These are phyloP conservation scores for Tetragnatha montana DNA, from an alignment of 2,888 invertebrate genomes.

Conservation along the genomic window DNA sequence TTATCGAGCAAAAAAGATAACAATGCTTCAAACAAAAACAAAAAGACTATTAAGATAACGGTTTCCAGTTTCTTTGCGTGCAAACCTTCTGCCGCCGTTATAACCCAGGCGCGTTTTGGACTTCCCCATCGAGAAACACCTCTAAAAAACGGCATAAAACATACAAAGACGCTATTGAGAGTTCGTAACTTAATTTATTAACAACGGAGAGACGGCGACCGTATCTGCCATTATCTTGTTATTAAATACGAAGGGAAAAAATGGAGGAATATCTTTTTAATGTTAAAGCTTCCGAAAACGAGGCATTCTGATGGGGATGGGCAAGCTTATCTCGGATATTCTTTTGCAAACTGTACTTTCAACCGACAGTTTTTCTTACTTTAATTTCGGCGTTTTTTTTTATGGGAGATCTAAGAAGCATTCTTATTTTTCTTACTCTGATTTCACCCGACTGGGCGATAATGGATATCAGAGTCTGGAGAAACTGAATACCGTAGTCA, in stretches of 20 bases:
- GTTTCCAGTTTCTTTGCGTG: constrained; percentile 10
- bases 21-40: constrained; percentile 12
- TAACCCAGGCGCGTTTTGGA: constrained; percentile 20
- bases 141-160: constrained; percentile 26
- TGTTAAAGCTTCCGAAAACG: constrained; percentile 37
- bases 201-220: constrained; percentile 30
- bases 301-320: constrained; percentile 20
- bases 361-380: constrained; percentile 4
- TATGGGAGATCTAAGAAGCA: neutral
- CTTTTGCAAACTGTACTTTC: neutral
- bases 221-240: constrained; percentile 60
- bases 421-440: constrained; percentile 22
- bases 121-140: constrained; percentile 1
- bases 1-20: neutral
- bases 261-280: constrained; percentile 51
- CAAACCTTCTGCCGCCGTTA: constrained; percentile 4
- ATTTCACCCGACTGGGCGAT: constrained; percentile 21
- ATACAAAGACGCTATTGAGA: constrained; percentile 28
- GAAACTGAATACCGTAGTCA: constrained; percentile 10
- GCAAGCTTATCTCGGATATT: neutral
- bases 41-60: constrained; percentile 28
- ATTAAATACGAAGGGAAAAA: constrained; percentile 53
- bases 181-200: constrained; percentile 56
- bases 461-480: constrained; percentile 44
- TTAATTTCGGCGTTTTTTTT: constrained; percentile 34